Evolutionary conservation across 2,888 invertebrate genomes (phyloP).

Genomic region (Protophormia terraenovae): DNA sequence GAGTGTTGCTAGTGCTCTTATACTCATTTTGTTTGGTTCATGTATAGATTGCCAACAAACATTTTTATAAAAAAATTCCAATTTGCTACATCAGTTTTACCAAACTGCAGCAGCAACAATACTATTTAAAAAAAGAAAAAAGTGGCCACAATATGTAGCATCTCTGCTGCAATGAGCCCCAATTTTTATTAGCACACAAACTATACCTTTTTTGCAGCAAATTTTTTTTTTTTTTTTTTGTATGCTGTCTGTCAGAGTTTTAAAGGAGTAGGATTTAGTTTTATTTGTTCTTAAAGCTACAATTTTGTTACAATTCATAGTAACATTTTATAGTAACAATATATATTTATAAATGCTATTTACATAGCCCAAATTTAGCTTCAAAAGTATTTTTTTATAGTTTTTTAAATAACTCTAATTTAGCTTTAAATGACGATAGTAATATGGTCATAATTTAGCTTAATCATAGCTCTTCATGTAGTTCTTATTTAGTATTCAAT

Average conservation of each 20-base stretch:
- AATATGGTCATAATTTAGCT: too few relatives aligned
- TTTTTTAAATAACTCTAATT: too few relatives aligned
- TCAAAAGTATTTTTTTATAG: too few relatives aligned
- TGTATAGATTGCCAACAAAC: constrained; percentile 52
- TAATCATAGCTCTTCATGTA: too few relatives aligned
- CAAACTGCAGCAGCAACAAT: constrained; percentile 9
- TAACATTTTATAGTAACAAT: too few relatives aligned
- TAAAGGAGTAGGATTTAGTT: background rate
- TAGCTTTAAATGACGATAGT: too few relatives aligned
- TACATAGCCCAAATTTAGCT: too few relatives aligned
- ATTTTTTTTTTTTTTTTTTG: background rate
- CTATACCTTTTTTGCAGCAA: background rate
- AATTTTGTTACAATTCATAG: too few relatives aligned
- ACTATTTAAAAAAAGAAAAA: background rate
- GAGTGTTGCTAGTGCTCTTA: background rate
- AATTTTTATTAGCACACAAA: constrained; percentile 42
- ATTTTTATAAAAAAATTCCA: constrained; percentile 16
- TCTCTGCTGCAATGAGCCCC: constrained; percentile 30
- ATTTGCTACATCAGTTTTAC: constrained; percentile 51
- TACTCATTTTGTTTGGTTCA: constrained; percentile 43
- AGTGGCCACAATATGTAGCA: constrained; percentile 35
- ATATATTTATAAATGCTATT: too few relatives aligned
- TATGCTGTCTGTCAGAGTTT: constrained; percentile 7
- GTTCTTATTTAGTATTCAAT: too few relatives aligned
- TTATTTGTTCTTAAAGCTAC: too few relatives aligned